Evolutionary conservation across 2,113 vertebrate species (phyloP).

Genomic region (Grallaria varia): DNA sequence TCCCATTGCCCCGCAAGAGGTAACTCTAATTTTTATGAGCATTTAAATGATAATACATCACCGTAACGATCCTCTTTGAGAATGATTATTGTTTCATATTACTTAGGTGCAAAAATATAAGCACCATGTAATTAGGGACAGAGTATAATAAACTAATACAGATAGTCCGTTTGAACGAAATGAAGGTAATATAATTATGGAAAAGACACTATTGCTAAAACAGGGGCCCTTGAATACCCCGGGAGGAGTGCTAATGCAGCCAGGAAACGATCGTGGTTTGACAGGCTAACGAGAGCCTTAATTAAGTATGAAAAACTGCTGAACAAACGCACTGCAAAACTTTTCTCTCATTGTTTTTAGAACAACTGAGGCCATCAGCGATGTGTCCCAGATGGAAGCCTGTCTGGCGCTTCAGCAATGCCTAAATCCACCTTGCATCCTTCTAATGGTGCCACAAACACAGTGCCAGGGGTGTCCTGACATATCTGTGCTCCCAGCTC

Average conservation of each 20-base stretch:
- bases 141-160: conserved; percentile 81
- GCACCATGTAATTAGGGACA: conserved; percentile 81
- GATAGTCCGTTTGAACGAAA: conserved; percentile 77
- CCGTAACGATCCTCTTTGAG: conserved; percentile 76
- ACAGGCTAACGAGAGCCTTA: conserved; percentile 88
- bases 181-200: conserved; percentile 84
- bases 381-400: background rate
- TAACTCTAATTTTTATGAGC: conserved; percentile 80
- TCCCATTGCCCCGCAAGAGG: conserved; percentile 76
- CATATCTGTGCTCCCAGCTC: accelerated
- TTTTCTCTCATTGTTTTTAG: conserved; percentile 37
- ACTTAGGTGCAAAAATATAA: conserved; percentile 82
- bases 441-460: accelerated
- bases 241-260: conserved; percentile 78
- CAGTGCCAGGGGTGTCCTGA: accelerated
- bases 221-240: conserved; percentile 80
- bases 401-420: accelerated
- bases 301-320: conserved; percentile 86
- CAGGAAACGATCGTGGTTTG: conserved; percentile 74
- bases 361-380: background rate
- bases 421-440: background rate
- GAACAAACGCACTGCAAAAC: conserved; percentile 66
- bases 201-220: conserved; percentile 79
- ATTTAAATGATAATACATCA: conserved; percentile 80
- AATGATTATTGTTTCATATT: conserved; percentile 82